phyloP scores from a whole-genome alignment of 35 echinoderm and acorn worm genomes.

The Heliocidaris tuberculata region DNA sequence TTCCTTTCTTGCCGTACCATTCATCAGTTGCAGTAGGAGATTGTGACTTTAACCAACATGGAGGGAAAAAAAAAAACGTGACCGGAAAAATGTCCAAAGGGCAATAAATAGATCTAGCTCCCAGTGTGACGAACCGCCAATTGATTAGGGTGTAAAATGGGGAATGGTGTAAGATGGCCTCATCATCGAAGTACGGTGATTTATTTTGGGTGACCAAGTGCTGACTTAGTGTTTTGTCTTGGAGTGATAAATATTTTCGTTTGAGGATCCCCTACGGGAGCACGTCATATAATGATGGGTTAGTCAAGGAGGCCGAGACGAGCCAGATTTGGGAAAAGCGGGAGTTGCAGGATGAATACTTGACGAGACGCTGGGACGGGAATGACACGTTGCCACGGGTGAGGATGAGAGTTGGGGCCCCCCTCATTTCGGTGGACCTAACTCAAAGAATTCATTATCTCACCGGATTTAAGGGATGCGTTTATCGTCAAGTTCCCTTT shows the following conservation, averaged over 20 bases:
- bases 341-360: neutral
- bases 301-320: neutral
- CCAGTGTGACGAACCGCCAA: neutral
- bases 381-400: neutral
- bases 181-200: neutral
- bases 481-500: no score
- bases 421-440: neutral
- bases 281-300: neutral
- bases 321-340: neutral
- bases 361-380: neutral
- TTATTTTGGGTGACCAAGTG: neutral
- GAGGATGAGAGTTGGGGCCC: neutral
- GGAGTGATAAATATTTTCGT: constrained; percentile 12
- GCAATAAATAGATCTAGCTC: neutral
- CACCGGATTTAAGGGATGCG: no score
- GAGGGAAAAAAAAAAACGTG: neutral
- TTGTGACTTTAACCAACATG: no score
- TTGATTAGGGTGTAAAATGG: neutral
- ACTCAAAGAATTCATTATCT: no score
- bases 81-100: neutral
- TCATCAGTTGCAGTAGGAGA: no score
- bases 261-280: neutral
- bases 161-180: neutral
- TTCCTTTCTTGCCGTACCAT: no score
- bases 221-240: neutral